Evolutionary conservation across 1,140 invertebrate species (phyloP), one percentile per base, ranked within the genome.

Genomic region (Conopomorpha cramerella): DNA sequence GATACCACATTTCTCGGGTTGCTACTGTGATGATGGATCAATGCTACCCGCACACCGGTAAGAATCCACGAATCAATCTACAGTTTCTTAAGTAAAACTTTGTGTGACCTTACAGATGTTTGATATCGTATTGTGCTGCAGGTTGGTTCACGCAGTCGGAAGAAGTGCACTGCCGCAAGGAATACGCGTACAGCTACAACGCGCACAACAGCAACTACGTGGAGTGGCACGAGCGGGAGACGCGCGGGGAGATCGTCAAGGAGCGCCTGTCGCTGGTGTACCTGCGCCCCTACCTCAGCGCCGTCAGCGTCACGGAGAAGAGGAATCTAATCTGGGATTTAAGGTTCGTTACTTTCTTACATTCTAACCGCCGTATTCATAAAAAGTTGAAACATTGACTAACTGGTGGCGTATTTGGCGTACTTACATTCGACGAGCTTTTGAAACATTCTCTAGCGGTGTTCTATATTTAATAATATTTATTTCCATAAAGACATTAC

Each of bases 281-380:
- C 54, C 82, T 92, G 26, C 83, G 83, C 52, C 86, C 89, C 15
- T 95, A 92, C 68, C 62, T 88, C 26, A 89, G 86, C 39, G 87
- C 89, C 26, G 82, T 95, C 25, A 85, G 88, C 61, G 88, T 94
- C 16, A 91, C 92, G 0, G 92, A 95, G 72, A 86, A 92, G 48
- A 85, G 93, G 49, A 95, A 95, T 70, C 72, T 95, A 45, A 88
- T 92, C 10, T 95, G 94, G 72, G 87, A 90, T 48, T 91, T 94
- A 65, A 81, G 77, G 76, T 78, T 45, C 30, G 49, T n/a, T n/a
- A n/a, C n/a, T n/a, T n/a, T n/a, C n/a, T n/a, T n/a, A n/a, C n/a
- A n/a, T n/a, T n/a, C n/a, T n/a, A n/a, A n/a, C n/a, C n/a, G n/a
- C n/a, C n/a, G n/a, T n/a, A n/a, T n/a, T n/a, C n/a, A n/a, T n/a